Conservation (phyloP, 2,888 invertebrate species). For the Tholera decimalis region DNA sequence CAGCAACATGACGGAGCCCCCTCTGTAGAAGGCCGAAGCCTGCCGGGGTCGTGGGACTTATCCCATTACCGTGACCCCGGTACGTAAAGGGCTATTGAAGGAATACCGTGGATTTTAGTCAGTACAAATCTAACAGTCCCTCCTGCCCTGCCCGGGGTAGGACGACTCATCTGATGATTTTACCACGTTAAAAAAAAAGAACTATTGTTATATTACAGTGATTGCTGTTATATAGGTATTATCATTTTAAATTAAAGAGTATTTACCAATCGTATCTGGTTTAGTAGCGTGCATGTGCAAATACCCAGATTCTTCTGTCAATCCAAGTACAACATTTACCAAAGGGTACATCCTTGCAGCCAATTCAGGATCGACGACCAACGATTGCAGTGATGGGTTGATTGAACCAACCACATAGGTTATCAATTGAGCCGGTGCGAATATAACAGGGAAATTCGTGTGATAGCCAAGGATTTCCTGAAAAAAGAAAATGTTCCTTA, state of each 20-base stretch:
- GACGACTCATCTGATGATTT: too few relatives aligned
- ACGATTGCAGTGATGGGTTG: constrained; percentile 27
- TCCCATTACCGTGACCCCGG: too few relatives aligned
- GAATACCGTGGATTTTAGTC: too few relatives aligned
- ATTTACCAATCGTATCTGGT: constrained; percentile 62
- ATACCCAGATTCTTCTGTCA: constrained; percentile 45
- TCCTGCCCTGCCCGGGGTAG: too few relatives aligned
- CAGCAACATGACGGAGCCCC: too few relatives aligned
- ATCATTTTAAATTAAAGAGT: neutral
- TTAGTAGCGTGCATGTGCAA: constrained; percentile 59
- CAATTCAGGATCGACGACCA: constrained; percentile 27
- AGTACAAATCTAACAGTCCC: too few relatives aligned
- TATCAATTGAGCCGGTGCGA: constrained; percentile 3
- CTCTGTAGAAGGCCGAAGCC: too few relatives aligned
- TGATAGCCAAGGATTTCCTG: constrained; percentile 57
- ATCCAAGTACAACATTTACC: neutral
- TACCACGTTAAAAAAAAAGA: too few relatives aligned
- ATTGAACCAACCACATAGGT: constrained; percentile 41
- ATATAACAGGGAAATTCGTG: constrained; percentile 44
- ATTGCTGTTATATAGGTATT: neutral
- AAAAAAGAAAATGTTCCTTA: neutral
- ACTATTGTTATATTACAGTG: neutral
- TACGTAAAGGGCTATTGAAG: too few relatives aligned
- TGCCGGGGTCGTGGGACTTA: too few relatives aligned
- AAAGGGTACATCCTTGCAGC: constrained; percentile 57